Percentiles rank a stretch among this genome's conserved stretches.
phyloP scores from a whole-genome alignment of 2,888 invertebrate genomes.

The Agrotis segetum region DNA sequence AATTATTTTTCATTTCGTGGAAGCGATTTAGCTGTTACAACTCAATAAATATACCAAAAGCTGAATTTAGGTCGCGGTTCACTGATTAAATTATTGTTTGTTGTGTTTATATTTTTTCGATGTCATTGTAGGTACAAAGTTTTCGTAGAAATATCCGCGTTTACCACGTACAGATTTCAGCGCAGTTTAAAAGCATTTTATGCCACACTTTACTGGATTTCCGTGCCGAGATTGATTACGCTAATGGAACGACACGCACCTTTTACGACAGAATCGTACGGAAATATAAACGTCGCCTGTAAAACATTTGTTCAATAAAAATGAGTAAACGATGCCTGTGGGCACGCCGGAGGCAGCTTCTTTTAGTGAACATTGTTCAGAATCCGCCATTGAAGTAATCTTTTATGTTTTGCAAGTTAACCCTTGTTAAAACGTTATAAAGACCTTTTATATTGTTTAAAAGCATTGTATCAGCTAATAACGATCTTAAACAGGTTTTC shows the following conservation, averaged over 20 bases:
- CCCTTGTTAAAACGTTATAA: background rate
- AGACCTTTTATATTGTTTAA: background rate
- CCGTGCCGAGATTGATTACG: conserved; percentile 46
- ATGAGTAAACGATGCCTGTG: conserved; percentile 39
- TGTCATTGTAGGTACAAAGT: no score
- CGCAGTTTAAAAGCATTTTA: conserved; percentile 18
- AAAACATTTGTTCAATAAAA: conserved; percentile 60
- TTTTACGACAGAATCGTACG: conserved; percentile 49
- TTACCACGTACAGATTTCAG: background rate
- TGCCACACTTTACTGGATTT: conserved; percentile 9
- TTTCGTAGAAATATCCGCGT: background rate
- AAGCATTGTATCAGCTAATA: background rate
- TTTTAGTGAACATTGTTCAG: conserved; percentile 33
- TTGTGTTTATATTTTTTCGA: background rate
- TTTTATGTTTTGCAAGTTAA: conserved; percentile 29
- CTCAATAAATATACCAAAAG: conserved; percentile 2
- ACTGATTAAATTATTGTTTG: background rate
- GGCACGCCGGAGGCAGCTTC: conserved; percentile 4
- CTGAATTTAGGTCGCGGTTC: conserved; percentile 1
- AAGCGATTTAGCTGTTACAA: conserved; percentile 9
- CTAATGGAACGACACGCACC: conserved; percentile 51
- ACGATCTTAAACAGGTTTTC: background rate
- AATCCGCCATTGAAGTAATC: conserved; percentile 36
- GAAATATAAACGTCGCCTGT: conserved; percentile 48
- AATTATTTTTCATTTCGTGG: conserved; percentile 30